Base-by-base conservation (phyloP, 2,113 vertebrate species). In the Eulacestoma nigropectus region DNA sequence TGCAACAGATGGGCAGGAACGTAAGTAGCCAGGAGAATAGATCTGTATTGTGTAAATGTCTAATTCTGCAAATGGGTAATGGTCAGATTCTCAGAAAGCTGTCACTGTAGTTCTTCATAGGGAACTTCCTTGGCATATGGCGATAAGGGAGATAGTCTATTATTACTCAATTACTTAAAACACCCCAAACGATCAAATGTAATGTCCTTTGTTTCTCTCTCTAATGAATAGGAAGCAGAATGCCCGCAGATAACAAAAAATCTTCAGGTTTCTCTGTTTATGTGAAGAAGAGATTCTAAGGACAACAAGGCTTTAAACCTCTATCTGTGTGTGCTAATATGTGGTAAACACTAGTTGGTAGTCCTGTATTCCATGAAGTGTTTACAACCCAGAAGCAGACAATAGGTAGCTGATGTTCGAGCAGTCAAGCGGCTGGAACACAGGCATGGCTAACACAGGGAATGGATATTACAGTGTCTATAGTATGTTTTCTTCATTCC, bases 1-100 rank as follows among this genome's bases (percentile, higher is more conserved):
- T 72, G 76, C 59, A 59, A 76, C 95, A 94, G 85, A 96, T 96
- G 94, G 93, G 27, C 80, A 89, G 78, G 47, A 96, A 76, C 52
- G 42, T 64, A 90, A 89, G 87, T 89, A 95, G 88, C 56, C 89
- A 83, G 91, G 47, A 78, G 84, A 91, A 72, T 39, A 86, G 64
- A 46, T 84, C 67, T 77, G 50, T 70, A 7, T n/a, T n/a, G n/a
- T n/a, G n/a, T n/a, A n/a, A n/a, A n/a, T n/a, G n/a, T n/a, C n/a
- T n/a, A n/a, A n/a, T n/a, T n/a, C n/a, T n/a, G n/a, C n/a, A n/a
- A n/a, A n/a, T n/a, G n/a, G n/a, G n/a, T n/a, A n/a, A 53, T 72
- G 70, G 16, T 85, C 74, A 79, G 63, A 80, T 59, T 95, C 39
- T 30, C 41, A 89, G 89, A 90, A 84, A 85, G 8, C 56, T 90